phyloP scores from a whole-genome alignment of 1,140 invertebrate species.

The Neocloeon triangulifer region DNA sequence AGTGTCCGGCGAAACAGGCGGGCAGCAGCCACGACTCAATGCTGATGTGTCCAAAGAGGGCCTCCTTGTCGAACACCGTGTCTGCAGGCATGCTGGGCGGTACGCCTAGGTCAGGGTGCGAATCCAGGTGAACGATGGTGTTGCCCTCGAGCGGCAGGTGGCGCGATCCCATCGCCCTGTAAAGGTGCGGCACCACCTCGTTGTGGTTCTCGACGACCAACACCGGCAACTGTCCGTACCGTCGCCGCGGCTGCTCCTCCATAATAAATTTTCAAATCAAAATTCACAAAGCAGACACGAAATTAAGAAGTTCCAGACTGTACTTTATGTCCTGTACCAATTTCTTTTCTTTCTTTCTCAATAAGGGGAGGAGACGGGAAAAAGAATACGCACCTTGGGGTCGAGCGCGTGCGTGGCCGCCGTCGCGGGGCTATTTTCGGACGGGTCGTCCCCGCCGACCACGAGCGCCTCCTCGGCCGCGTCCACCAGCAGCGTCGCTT shows the following conservation, averaged over 20 bases:
- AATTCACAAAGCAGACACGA: too few species aligned
- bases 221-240: conserved; percentile 38
- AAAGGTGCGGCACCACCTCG: conserved; percentile 52
- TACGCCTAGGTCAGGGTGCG: conserved; percentile 74
- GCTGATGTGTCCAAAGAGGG: conserved; percentile 32
- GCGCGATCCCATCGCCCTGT: conserved; percentile 59
- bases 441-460: too few species aligned
- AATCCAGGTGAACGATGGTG: conserved; percentile 67
- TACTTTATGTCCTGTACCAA: too few species aligned
- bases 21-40: conserved; percentile 91
- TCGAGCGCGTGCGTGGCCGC: too few species aligned
- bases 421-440: too few species aligned
- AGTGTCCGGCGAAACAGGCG: conserved; percentile 61
- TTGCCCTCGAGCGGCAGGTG: conserved; percentile 51
- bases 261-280: too few species aligned
- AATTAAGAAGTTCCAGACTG: too few species aligned
- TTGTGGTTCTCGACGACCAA: conserved; percentile 57
- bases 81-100: conserved; percentile 49
- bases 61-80: conserved; percentile 34
- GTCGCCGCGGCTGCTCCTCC: too few species aligned
- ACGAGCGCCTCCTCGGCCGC: too few species aligned
- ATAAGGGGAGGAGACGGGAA: background rate
- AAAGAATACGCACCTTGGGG: too few species aligned
- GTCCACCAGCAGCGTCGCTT: too few species aligned
- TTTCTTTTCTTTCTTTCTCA: too few species aligned